Evolutionary conservation across 53 echinoderm and acorn worm species (phyloP).

Genomic region (Paracentrotus lividus): DNA sequence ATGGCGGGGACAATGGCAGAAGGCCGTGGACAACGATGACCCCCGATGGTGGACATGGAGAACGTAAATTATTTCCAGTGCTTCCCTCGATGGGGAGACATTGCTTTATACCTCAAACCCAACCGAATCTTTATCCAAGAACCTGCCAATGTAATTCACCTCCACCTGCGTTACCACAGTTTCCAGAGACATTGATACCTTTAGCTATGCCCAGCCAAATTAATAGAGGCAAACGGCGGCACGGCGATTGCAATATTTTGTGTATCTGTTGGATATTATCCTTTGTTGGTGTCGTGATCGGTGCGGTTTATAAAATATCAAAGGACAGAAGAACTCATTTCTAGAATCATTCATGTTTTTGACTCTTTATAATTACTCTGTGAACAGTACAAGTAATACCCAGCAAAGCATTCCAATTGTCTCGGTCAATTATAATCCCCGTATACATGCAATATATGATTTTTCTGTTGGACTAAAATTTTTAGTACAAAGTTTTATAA

Average conservation of each 20-base stretch:
- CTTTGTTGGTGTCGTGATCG: conserved; percentile 11
- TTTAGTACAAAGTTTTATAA: too few species aligned
- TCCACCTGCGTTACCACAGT: background rate
- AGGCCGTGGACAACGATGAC: background rate
- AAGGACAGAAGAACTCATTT: conserved; percentile 8
- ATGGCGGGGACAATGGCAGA: too few species aligned
- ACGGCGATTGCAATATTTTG: conserved; percentile 10
- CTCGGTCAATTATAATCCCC: background rate
- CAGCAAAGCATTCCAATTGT: background rate
- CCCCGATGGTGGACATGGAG: background rate
- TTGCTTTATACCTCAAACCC: background rate
- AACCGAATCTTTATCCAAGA: background rate
- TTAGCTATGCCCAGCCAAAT: conserved; percentile 12
- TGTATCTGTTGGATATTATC: conserved; percentile 14
- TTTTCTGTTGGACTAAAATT: too few species aligned
- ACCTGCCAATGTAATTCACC: background rate
- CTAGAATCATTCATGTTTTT: background rate
- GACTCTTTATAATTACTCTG: too few species aligned
- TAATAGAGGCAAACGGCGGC: conserved; percentile 4
- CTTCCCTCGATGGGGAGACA: background rate
- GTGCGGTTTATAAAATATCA: conserved; percentile 35
- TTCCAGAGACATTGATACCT: background rate
- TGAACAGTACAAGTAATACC: background rate
- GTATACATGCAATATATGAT: too few species aligned
- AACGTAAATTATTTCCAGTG: background rate